A percentile compares a stretch with the other conserved stretches of the same genome.
phyloP scores from a whole-genome alignment of 2,113 vertebrate species.

The Acrocephalus arundinaceus region DNA sequence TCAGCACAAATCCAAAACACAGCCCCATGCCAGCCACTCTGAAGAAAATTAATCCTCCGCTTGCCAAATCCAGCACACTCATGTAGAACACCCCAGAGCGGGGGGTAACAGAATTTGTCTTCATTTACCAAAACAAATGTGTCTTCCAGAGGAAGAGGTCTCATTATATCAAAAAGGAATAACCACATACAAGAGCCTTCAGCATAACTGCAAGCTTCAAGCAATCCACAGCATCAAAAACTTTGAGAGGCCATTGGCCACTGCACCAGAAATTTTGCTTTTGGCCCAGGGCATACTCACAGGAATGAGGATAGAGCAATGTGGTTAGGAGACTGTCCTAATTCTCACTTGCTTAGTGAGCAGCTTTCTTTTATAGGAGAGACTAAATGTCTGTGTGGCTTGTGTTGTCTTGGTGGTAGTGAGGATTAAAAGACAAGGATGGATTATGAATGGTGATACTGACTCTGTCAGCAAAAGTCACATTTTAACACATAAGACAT shows the following conservation, averaged over 20 bases:
- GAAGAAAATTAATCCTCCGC: neutral
- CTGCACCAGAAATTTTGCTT: neutral
- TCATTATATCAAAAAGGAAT: neutral
- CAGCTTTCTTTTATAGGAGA: neutral
- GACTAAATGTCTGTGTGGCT: neutral
- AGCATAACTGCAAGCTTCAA: neutral
- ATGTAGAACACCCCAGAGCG: neutral
- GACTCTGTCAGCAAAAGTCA: neutral
- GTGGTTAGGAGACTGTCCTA: neutral
- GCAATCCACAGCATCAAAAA: neutral
- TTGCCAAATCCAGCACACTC: neutral
- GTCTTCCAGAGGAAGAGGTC: neutral
- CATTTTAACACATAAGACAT: neutral
- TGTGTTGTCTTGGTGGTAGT: neutral
- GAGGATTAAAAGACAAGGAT: neutral
- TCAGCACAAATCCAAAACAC: neutral
- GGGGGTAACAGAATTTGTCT: neutral
- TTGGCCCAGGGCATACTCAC: neutral
- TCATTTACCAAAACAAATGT: conserved; percentile 3
- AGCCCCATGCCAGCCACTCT: neutral
- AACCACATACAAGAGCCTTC: neutral
- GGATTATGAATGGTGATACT: neutral
- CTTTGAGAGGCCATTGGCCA: neutral
- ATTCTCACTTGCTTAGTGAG: neutral
- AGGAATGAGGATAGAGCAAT: neutral